Base-by-base conservation (phyloP, 2,113 vertebrate genomes). In the Aix galericulata region DNA sequence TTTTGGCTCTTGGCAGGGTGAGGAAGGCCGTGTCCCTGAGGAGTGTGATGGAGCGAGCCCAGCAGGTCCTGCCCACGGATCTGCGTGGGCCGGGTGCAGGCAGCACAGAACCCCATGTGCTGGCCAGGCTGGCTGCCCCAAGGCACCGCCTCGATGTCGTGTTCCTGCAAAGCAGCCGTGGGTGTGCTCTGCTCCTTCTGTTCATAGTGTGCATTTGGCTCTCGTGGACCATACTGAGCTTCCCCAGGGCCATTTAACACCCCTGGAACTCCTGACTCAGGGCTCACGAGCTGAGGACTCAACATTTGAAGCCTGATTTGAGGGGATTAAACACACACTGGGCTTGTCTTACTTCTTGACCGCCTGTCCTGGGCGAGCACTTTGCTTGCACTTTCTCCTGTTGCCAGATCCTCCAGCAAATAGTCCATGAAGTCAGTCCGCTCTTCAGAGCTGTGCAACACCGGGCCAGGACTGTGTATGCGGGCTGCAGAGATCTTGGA, bases 81-180 rank as follows among this genome's bases (percentile, higher is more conserved):
- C 63, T 53, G 42, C 8, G 1, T 0, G 3, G 52, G 8, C 0
- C 59, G 44, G n/a, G 25, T 1, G 4, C 12, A 55, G 38, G 18
- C 1, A 3, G 29, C n/a, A 21, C 32, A 22, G 38, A 38, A 59
- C 0, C 26, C 8, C 0, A 0, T 58, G 69, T 0, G 1, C 11
- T 71, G n/a, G 8, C 29, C 9, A 13, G 17, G 75, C 55, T 55
- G 38, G 17, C 26, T 84, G 80, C 88, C 58, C 38, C 16, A 44
- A 55, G 6, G 38, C n/a, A 31, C 8, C 0, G 1, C 38, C 26
- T 50, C 2, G 3, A 1, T 46, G 36, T 13, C 9, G 6, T 10
- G 11, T 22, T 60, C 34, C 52, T 67, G 52, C 48, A 56, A 56
- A 91, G 42, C 60, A 66, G 31, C 0, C 0, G 8, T 56, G 53